These are phyloP conservation scores for Borostomias antarcticus DNA, from an alignment of 2,797 vertebrate genomes.

Conservation along the genomic window DNA sequence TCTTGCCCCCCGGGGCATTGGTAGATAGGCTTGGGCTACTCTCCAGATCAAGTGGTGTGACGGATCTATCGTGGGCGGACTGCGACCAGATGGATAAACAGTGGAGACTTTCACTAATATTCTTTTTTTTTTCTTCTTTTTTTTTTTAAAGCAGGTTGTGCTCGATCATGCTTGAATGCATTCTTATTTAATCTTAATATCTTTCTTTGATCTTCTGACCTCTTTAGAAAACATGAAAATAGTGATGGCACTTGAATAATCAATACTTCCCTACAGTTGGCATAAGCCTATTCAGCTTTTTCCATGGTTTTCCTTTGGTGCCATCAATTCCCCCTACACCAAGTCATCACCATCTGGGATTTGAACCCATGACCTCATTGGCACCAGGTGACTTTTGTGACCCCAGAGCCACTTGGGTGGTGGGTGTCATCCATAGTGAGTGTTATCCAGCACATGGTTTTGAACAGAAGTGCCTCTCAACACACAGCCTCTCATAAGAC, in stretches of 20 bases:
- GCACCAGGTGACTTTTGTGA: constrained; percentile 38
- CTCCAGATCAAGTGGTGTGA: constrained; percentile 58
- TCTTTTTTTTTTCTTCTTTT: constrained; percentile 25
- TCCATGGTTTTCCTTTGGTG: neutral
- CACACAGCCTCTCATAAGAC: no score
- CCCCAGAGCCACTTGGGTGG: constrained; percentile 6
- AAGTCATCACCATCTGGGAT: constrained; percentile 45
- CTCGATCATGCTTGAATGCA: neutral
- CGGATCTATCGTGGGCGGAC: constrained; percentile 55
- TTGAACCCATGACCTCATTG: constrained; percentile 42
- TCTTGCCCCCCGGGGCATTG: constrained; percentile 60
- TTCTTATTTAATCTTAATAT: neutral
- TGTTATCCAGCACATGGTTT: no score
- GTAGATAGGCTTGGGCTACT: constrained; percentile 48
- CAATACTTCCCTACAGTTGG: neutral
- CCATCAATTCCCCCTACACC: constrained; percentile 24
- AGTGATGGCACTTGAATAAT: constrained; percentile 7
- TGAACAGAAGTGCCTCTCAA: no score
- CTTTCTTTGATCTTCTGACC: neutral
- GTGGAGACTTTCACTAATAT: constrained; percentile 38
- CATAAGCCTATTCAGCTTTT: neutral
- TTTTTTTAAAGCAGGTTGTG: constrained; percentile 4
- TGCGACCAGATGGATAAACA: constrained; percentile 63
- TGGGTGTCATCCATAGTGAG: constrained; percentile 34
- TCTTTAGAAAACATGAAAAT: neutral